Evolutionary conservation across 2,797 vertebrate genomes (phyloP).

Genomic region (Hirundo rustica): DNA sequence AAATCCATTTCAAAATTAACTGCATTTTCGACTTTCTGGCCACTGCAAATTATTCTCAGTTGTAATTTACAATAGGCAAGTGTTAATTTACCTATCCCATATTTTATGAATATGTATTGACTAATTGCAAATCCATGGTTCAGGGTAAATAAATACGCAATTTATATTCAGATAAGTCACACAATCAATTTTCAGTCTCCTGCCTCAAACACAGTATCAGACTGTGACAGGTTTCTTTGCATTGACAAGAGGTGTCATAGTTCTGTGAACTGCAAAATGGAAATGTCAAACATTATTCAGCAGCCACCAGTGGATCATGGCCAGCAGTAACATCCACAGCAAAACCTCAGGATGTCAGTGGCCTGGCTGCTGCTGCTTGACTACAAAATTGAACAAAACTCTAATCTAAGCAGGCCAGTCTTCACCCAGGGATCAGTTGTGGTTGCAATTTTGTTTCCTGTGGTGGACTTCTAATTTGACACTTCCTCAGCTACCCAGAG

Average conservation of each 20-base stretch:
- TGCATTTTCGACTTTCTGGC: constrained; percentile 18
- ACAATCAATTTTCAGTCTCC: constrained; percentile 64
- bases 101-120: constrained; percentile 69
- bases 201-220: constrained; percentile 43
- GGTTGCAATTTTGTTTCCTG: neutral
- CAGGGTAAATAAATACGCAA: constrained; percentile 36
- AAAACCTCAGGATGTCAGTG: neutral
- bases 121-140: constrained; percentile 45
- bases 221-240: constrained; percentile 46
- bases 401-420: neutral
- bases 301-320: neutral
- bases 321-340: neutral
- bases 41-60: constrained; percentile 35
- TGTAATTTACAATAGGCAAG: constrained; percentile 61
- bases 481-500: neutral
- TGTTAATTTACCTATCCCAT: constrained; percentile 63
- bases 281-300: constrained; percentile 22
- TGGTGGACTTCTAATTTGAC: neutral
- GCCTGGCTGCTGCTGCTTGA: neutral
- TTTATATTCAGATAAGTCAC: constrained; percentile 55
- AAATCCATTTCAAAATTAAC: constrained; percentile 24
- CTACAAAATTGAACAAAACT: neutral
- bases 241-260: constrained; percentile 27
- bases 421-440: neutral
- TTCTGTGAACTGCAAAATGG: constrained; percentile 24